phyloP scores from a whole-genome alignment of 2,888 invertebrate genomes.

The Sinelater perroti region DNA sequence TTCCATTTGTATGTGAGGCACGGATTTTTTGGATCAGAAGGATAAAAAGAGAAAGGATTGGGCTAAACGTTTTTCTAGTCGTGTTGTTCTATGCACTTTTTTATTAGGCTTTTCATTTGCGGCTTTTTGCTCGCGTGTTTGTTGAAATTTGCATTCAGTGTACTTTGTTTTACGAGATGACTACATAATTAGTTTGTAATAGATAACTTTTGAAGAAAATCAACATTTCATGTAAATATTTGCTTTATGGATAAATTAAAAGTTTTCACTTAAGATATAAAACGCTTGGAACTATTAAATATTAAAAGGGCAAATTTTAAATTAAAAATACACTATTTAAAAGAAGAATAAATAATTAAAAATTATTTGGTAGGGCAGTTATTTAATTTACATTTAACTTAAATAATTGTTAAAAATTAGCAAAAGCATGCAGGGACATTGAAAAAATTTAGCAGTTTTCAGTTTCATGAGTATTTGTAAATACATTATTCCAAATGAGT shows the following conservation, averaged over 20 bases:
- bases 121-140: conserved; percentile 19
- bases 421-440: background rate
- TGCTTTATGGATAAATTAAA: too few relatives aligned
- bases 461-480: conserved; percentile 24
- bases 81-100: conserved; percentile 39
- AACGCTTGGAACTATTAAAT: too few relatives aligned
- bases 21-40: conserved; percentile 49
- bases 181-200: conserved; percentile 9
- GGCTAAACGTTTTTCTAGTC: conserved; percentile 40
- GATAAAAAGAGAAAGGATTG: conserved; percentile 49
- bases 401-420: conserved; percentile 10
- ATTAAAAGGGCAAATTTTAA: too few relatives aligned
- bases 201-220: background rate
- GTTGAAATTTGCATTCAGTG: conserved; percentile 19
- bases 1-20: conserved; percentile 52
- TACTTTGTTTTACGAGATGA: conserved; percentile 9
- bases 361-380: too few relatives aligned
- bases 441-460: conserved; percentile 16
- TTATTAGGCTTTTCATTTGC: conserved; percentile 37
- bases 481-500: conserved; percentile 25
- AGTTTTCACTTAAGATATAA: too few relatives aligned
- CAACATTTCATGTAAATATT: conserved; percentile 13
- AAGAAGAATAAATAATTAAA: too few relatives aligned
- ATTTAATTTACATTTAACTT: too few relatives aligned
- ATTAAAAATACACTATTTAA: too few relatives aligned